These are phyloP conservation scores for Samia ricini DNA, from an alignment of 1,140 invertebrate genomes.

Conservation along the genomic window DNA sequence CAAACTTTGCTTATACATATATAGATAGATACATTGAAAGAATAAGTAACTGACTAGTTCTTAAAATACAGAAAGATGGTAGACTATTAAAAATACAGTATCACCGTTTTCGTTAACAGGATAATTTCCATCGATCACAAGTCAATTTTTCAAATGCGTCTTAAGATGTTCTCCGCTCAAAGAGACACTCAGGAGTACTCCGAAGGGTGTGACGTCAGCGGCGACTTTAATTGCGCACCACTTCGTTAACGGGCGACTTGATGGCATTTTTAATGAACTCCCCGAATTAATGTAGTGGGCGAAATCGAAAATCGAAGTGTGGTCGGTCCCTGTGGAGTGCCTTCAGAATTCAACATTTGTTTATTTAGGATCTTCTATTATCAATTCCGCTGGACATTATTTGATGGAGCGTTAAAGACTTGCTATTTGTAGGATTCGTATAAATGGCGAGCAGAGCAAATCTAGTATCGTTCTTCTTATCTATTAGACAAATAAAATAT, in stretches of 20 bases:
- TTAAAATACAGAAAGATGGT: no score
- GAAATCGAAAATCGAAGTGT: constrained; percentile 73
- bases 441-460: no score
- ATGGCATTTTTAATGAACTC: constrained; percentile 77
- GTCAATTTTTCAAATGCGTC: constrained; percentile 70
- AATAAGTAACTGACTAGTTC: no score
- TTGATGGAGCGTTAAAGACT: background rate
- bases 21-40: no score
- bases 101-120: background rate
- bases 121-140: constrained; percentile 37
- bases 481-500: no score
- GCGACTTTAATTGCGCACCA: constrained; percentile 74
- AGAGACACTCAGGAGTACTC: constrained; percentile 45
- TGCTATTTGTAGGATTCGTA: background rate
- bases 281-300: constrained; percentile 76
- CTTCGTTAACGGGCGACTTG: constrained; percentile 74
- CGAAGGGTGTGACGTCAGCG: constrained; percentile 68
- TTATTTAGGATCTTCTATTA: constrained; percentile 70
- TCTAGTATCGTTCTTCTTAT: no score
- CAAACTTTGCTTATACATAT: no score
- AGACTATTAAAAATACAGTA: background rate
- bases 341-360: constrained; percentile 47
- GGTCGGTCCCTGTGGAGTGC: constrained; percentile 41
- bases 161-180: constrained; percentile 61
- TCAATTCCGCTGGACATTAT: constrained; percentile 25